Evolutionary conservation across 2,797 vertebrate species (phyloP).

Genomic region (Fratercula arctica): DNA sequence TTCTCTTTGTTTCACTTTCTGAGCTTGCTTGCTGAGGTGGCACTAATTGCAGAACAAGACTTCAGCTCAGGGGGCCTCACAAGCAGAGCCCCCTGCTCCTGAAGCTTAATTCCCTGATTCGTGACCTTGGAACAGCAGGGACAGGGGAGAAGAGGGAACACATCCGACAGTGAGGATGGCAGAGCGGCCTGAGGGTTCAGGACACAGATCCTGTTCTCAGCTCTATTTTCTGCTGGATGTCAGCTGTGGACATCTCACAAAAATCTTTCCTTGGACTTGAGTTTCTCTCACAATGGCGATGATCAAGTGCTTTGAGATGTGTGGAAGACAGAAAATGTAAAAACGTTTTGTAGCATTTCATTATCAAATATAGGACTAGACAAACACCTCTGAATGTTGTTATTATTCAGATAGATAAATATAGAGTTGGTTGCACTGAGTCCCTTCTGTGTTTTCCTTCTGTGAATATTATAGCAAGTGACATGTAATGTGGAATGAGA

Average conservation of each 20-base stretch:
- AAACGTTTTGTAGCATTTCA: neutral
- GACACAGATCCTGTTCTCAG: neutral
- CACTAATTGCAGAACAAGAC: conserved; percentile 59
- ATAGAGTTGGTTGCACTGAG: conserved; percentile 28
- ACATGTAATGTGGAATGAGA: neutral
- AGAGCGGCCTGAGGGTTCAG: conserved; percentile 19
- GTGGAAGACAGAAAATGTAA: neutral
- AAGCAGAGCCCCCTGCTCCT: conserved; percentile 27
- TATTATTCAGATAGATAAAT: conserved; percentile 61
- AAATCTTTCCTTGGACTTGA: neutral
- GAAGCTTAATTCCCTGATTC: conserved; percentile 56
- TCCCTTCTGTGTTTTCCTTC: conserved; percentile 46
- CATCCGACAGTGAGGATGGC: neutral
- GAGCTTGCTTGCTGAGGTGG: conserved; percentile 44
- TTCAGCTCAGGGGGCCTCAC: conserved; percentile 45
- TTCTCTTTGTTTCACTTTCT: conserved; percentile 48
- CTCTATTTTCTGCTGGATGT: neutral
- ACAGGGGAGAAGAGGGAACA: conserved; percentile 10
- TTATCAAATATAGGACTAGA: conserved; percentile 47
- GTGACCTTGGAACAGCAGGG: conserved; percentile 59
- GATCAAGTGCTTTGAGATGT: neutral
- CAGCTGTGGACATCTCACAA: neutral
- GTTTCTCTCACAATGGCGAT: neutral
- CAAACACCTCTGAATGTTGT: conserved; percentile 48
- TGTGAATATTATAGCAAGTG: conserved; percentile 47